phyloP scores from a whole-genome alignment of 2,797 vertebrate species.

The Anniella stebbinsi region DNA sequence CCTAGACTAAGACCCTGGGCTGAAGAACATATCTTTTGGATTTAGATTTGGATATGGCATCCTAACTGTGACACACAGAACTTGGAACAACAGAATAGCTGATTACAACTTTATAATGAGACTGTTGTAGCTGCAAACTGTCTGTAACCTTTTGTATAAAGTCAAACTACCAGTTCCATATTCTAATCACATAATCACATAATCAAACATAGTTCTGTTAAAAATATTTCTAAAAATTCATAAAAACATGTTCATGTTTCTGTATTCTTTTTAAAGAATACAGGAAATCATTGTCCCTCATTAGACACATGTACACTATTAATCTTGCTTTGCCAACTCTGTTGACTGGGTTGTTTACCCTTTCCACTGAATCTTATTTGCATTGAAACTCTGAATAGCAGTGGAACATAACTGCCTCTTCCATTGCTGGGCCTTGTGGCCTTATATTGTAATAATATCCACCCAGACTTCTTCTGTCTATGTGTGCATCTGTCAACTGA shows the following conservation, averaged over 20 bases:
- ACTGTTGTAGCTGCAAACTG: too few species aligned
- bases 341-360: neutral
- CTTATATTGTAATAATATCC: neutral
- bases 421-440: neutral
- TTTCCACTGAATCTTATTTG: neutral
- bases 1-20: too few species aligned
- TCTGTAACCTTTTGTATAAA: too few species aligned
- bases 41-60: neutral
- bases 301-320: neutral
- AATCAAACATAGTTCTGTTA: neutral
- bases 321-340: neutral
- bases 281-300: neutral
- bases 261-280: neutral
- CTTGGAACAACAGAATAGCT: neutral
- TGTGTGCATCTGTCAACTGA: neutral
- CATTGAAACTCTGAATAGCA: neutral
- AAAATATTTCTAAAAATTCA: neutral
- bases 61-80: neutral
- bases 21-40: too few species aligned
- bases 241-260: neutral
- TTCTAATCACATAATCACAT: neutral
- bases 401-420: neutral
- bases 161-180: neutral
- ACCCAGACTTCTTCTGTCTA: neutral
- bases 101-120: neutral